Conservation (phyloP, 2,113 vertebrate species). For the Amazona vittata region DNA sequence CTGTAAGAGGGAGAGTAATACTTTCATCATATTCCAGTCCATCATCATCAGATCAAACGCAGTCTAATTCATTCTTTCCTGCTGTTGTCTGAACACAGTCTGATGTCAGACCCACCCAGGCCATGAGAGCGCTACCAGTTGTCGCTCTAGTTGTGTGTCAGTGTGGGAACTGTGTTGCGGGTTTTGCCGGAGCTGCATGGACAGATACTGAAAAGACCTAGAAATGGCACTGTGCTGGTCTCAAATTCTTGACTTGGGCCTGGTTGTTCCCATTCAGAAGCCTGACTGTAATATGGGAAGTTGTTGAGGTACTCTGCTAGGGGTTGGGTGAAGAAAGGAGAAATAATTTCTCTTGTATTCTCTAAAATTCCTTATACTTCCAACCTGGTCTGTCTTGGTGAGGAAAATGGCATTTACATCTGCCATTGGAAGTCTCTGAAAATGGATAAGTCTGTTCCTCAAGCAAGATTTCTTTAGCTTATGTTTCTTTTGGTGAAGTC, state of each 20-base stretch:
- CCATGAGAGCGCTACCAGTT: background rate
- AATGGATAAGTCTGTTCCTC: background rate
- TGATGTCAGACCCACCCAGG: background rate
- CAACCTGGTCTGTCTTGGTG: background rate
- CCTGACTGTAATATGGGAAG: background rate
- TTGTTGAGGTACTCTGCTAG: background rate
- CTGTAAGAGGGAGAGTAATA: background rate
- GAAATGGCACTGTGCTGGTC: background rate
- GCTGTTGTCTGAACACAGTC: background rate
- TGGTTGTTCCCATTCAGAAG: background rate
- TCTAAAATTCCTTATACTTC: background rate
- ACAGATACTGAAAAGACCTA: background rate
- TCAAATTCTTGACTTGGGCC: background rate
- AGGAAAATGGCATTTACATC: background rate
- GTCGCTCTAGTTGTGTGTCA: fast-evolving
- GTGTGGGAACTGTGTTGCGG: background rate
- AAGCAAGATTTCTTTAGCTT: background rate
- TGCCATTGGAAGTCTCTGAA: background rate
- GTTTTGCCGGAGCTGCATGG: background rate
- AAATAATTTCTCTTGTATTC: background rate
- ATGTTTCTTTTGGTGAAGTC: background rate
- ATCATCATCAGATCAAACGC: background rate
- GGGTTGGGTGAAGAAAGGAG: background rate
- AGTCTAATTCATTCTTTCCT: background rate
- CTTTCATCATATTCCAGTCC: background rate